A percentile compares a stretch with the other conserved stretches of the same genome.
Evolutionary conservation across 2,888 invertebrate genomes (phyloP).

Genomic region (Lasioglossum oenotherae): DNA sequence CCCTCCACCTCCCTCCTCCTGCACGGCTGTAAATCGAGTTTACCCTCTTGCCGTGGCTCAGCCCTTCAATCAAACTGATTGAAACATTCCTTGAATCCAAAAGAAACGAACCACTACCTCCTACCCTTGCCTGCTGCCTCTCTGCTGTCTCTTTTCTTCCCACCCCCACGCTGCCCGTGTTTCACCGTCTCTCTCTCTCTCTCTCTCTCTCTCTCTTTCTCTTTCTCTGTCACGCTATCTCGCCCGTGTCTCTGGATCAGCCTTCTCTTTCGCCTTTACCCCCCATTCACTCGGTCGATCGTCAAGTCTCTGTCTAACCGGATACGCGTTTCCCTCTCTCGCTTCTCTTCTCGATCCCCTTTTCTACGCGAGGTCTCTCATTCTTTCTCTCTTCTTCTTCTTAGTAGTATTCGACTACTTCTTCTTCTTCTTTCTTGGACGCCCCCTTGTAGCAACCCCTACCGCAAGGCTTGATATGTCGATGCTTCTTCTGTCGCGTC

Average conservation of each 20-base stretch:
- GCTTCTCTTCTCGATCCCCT: not conserved
- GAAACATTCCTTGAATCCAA: conserved; percentile 85
- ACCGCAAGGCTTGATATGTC: conserved; percentile 59
- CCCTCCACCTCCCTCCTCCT: conserved; percentile 64
- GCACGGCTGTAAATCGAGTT: conserved; percentile 84
- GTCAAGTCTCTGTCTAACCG: conserved; percentile 42
- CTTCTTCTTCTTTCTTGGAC: not conserved
- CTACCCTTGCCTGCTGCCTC: conserved; percentile 57
- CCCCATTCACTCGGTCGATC: conserved; percentile 50
- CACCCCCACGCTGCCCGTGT: conserved; percentile 1
- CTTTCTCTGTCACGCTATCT: conserved; percentile 45
- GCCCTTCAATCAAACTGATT: conserved; percentile 85
- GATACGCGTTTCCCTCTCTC: conserved; percentile 26
- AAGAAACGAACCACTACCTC: conserved; percentile 82
- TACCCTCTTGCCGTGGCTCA: conserved; percentile 84
- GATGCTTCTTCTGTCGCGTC: conserved; percentile 65
- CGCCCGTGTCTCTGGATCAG: conserved; percentile 51
- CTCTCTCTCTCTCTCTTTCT: not conserved
- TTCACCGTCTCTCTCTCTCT: conserved; percentile 12
- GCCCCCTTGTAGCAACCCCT: conserved; percentile 27
- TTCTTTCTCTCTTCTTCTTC: conserved; percentile 25
- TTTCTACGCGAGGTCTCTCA: not conserved
- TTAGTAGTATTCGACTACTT: not conserved
- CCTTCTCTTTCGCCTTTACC: conserved; percentile 38
- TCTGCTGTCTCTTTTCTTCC: conserved; percentile 51